Conservation (phyloP, 2,113 vertebrate genomes). For the Nestor notabilis region DNA sequence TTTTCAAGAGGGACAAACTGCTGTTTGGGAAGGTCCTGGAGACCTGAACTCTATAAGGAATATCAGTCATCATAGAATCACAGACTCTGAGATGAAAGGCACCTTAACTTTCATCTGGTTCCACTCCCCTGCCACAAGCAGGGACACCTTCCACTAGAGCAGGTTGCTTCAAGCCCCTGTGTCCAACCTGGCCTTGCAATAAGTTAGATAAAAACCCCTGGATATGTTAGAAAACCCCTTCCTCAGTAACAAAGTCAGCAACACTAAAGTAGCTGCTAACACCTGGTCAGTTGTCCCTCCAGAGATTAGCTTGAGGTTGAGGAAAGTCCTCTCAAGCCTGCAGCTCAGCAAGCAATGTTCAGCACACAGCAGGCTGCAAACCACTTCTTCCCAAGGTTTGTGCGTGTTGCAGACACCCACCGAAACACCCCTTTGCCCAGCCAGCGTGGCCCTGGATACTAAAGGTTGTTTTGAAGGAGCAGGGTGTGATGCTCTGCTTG, state of each 20-base stretch:
- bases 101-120: neutral
- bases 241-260: too few species aligned
- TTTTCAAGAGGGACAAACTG: slow-evolving; percentile 31
- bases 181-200: neutral
- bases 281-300: too few species aligned
- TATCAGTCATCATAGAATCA: neutral
- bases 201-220: neutral
- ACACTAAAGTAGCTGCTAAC: too few species aligned
- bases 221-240: too few species aligned
- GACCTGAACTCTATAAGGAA: neutral
- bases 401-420: too few species aligned
- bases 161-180: neutral
- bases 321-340: too few species aligned
- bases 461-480: neutral
- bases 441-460: neutral
- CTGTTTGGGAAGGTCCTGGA: slow-evolving; percentile 9
- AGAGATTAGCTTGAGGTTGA: too few species aligned
- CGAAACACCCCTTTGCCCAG: too few species aligned
- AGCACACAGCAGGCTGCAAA: too few species aligned
- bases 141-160: neutral
- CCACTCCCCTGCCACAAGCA: neutral
- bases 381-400: too few species aligned
- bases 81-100: neutral
- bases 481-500: neutral
- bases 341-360: too few species aligned